A percentile compares a stretch with the other conserved stretches of the same genome.
Conservation (phyloP, 1,140 invertebrate species). For the Drosophila tsacasi region DNA sequence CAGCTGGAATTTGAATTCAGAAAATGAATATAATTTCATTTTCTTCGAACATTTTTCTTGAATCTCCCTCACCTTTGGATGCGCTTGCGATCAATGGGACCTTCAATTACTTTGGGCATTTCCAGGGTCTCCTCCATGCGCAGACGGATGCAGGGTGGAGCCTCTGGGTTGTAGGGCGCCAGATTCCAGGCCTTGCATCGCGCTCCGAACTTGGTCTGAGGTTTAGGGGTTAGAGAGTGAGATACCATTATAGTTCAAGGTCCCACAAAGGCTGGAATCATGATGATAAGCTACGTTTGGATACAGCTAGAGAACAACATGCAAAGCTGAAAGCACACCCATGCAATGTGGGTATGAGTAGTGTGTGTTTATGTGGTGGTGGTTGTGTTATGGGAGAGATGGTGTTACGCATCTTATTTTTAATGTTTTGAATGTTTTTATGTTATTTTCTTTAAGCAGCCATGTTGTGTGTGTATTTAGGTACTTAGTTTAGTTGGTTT, state of each 20-base stretch:
- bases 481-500: conserved; percentile 35
- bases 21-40: not conserved
- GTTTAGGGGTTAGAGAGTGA: conserved; percentile 9
- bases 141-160: conserved; percentile 86
- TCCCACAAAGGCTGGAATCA: not conserved
- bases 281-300: conserved; percentile 13
- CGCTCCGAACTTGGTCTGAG: conserved; percentile 90
- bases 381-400: conserved; percentile 5
- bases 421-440: too few relatives aligned
- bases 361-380: conserved; percentile 5
- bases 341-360: conserved; percentile 49
- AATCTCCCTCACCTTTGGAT: conserved; percentile 69
- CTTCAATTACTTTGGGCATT: conserved; percentile 68
- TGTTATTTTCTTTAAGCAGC: conserved; percentile 23
- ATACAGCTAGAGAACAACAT: conserved; percentile 46
- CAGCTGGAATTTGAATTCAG: conserved; percentile 61
- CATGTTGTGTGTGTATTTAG: conserved; percentile 15
- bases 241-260: not conserved
- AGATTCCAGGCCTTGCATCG: conserved; percentile 90
- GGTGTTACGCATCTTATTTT: not conserved
- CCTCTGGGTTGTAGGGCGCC: conserved; percentile 86
- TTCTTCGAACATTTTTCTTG: too few relatives aligned
- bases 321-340: conserved; percentile 65
- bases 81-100: conserved; percentile 76
- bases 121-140: conserved; percentile 88